Base-by-base conservation (phyloP, 1,140 invertebrate genomes). In the Drosophila erecta region DNA sequence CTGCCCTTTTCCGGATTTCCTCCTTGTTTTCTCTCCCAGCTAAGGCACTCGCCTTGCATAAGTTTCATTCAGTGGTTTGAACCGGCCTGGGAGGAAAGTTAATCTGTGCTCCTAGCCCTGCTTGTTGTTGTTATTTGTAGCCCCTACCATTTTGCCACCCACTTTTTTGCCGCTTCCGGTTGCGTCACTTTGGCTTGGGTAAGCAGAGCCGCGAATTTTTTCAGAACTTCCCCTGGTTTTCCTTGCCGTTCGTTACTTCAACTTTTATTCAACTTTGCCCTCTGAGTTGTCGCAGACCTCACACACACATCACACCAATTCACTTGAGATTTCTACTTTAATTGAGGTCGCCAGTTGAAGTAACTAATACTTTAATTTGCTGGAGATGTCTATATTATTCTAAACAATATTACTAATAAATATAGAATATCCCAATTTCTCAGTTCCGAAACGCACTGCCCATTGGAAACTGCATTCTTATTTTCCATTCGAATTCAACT, bases 261-360 rank as follows among this genome's bases (percentile, higher is more conserved):
- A 86, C 80, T 84, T 90, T 81, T 83, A 79, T 90, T 87, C 81
- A 90, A 90, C 86, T 90, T 90, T 90, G 86, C 86, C 86, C 86
- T 90, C 87, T 90, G 86, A 90, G 79, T 89, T 89, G 79, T 71
- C 66, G 44, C 78, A 61, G 54, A 27, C 49, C 66, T 37, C 8
- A 8, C 4, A 40, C 44, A 11, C 58, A 30, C 43, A 30, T 10
- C 54, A 56, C 43, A 66, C 44, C 11, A 51, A 49, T 17, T 44
- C 54, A 33, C 46, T 51, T 37, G 64, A 72, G 40, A 55, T 58
- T 55, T 51, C 35, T 56, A 53, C 76, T 90, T 91, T 91, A 91
- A 91, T 91, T 91, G 89, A 91, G 89, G 89, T 91, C 89, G 89
- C 81, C 71, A 75, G 78, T 71, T 90, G 76, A 85, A 90, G 75